phyloP scores from a whole-genome alignment of 2,888 invertebrate genomes.

The Parnassius smintheus region DNA sequence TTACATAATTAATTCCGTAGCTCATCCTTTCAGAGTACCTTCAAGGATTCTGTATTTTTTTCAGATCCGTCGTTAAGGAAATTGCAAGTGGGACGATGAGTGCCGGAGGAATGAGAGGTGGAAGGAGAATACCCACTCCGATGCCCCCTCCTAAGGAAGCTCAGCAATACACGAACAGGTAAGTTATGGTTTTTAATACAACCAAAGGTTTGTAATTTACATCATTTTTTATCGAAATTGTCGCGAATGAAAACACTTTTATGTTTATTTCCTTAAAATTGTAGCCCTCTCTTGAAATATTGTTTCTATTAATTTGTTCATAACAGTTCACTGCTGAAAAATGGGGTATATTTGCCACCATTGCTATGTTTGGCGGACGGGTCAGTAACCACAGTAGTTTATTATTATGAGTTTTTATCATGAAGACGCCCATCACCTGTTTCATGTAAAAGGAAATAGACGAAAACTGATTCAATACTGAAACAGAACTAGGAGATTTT shows the following conservation, averaged over 20 bases:
- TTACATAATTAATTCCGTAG: conserved; percentile 20
- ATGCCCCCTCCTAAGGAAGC: conserved; percentile 67
- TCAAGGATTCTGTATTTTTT: conserved; percentile 20
- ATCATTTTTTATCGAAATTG: background rate
- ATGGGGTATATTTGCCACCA: no score
- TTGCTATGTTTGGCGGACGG: no score
- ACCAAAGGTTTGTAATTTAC: conserved; percentile 1
- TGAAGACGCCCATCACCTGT: no score
- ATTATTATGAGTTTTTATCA: no score
- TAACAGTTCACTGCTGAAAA: no score
- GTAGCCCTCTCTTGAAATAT: no score
- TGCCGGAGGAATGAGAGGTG: conserved; percentile 56
- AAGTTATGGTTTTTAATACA: conserved; percentile 25
- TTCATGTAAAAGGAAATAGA: no score
- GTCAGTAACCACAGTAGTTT: no score
- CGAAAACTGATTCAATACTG: no score
- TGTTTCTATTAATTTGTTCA: no score
- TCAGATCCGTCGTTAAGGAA: conserved; percentile 38
- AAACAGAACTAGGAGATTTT: no score
- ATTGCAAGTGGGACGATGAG: conserved; percentile 53
- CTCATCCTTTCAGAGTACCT: conserved; percentile 17
- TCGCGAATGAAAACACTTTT: background rate
- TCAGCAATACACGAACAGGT: conserved; percentile 43
- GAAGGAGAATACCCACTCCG: conserved; percentile 70
- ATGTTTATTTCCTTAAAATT: background rate